phyloP scores from a whole-genome alignment of 2,113 vertebrate genomes.

The Glareola pratincola region DNA sequence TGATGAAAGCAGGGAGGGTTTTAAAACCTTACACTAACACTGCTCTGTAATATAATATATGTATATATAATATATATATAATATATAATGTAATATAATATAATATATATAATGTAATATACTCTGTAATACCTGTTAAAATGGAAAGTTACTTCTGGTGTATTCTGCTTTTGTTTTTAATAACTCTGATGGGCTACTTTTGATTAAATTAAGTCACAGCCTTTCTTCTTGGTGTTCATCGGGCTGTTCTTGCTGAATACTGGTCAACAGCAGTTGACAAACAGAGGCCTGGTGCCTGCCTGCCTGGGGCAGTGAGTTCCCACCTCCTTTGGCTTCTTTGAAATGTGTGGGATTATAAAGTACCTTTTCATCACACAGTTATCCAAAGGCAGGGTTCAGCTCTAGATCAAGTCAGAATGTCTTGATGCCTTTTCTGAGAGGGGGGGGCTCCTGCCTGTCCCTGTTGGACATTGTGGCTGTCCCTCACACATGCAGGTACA shows the following conservation, averaged over 20 bases:
- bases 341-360: not conserved
- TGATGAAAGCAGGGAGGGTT: not conserved
- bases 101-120: too few relatives aligned
- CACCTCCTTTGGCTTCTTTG: not conserved
- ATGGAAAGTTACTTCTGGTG: not conserved
- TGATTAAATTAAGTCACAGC: not conserved
- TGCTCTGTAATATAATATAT: not conserved
- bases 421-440: not conserved
- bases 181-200: not conserved
- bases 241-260: not conserved
- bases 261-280: not conserved
- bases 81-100: too few relatives aligned
- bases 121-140: not conserved
- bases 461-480: not conserved
- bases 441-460: rapidly evolving
- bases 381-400: not conserved
- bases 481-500: rapidly evolving
- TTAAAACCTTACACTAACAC: not conserved
- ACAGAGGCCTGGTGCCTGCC: not conserved
- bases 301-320: not conserved
- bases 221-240: not conserved
- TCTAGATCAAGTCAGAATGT: not conserved
- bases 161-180: not conserved
- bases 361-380: not conserved
- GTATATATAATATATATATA: too few relatives aligned